A percentile compares a stretch with the other conserved stretches of the same genome.
Evolutionary conservation across 1,140 invertebrate species (phyloP).

Genomic region (Drosophila biarmipes): DNA sequence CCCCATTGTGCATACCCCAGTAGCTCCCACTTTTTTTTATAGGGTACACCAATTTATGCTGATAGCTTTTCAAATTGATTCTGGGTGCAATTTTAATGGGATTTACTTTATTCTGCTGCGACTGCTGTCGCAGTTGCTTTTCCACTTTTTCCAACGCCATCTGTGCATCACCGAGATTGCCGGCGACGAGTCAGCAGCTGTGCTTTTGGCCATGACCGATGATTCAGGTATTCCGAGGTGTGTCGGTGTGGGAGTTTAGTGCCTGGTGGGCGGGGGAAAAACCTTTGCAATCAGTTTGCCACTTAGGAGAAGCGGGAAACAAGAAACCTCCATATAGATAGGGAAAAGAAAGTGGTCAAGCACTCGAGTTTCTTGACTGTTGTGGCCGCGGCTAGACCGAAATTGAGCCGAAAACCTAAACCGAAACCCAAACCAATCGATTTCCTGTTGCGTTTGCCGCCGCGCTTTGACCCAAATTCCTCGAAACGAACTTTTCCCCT

Average conservation of each 20-base stretch:
- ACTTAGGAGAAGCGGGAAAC: slow-evolving; percentile 1
- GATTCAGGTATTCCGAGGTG: slow-evolving; percentile 20
- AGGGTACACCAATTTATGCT: slow-evolving; percentile 29
- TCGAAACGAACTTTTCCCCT: slow-evolving; percentile 3
- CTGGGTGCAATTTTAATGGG: slow-evolving; percentile 55
- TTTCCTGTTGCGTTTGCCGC: slow-evolving; percentile 44
- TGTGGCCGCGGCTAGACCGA: slow-evolving; percentile 17
- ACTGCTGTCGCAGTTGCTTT: slow-evolving; percentile 8
- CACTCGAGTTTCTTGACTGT: slow-evolving; percentile 14
- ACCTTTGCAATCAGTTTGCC: slow-evolving; percentile 23
- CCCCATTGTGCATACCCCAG: background rate
- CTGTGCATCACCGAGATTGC: slow-evolving; percentile 30
- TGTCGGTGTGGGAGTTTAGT: slow-evolving; percentile 23
- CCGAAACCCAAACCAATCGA: slow-evolving; percentile 39
- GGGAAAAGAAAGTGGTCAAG: slow-evolving; percentile 39
- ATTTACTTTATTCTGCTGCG: slow-evolving; percentile 31
- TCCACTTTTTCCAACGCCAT: slow-evolving; percentile 19
- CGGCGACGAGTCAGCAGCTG: slow-evolving; percentile 33
- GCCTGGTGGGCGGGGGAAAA: slow-evolving; percentile 17
- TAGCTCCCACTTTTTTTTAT: background rate
- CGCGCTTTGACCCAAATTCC: slow-evolving; percentile 47
- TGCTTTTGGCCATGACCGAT: slow-evolving; percentile 35
- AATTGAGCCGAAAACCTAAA: slow-evolving; percentile 28
- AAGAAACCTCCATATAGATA: slow-evolving; percentile 1
- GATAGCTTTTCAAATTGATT: slow-evolving; percentile 58